These are phyloP conservation scores for Seira sanloemensis DNA, from an alignment of 2,888 invertebrate genomes.

Conservation along the genomic window DNA sequence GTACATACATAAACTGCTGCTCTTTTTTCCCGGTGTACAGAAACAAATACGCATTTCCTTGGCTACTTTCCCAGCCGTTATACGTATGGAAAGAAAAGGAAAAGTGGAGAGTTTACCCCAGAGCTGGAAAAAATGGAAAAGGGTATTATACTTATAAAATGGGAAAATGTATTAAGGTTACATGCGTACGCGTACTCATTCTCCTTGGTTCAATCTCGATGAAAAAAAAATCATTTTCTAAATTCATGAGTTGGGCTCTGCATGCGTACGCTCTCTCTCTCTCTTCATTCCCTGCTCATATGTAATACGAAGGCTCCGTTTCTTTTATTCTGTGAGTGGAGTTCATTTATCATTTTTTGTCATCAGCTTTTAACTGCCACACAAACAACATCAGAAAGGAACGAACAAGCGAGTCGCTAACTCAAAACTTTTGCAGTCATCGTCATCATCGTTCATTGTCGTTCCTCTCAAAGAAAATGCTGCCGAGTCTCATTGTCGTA, in stretches of 20 bases:
- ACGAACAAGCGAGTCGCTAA: background rate
- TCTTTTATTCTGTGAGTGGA: background rate
- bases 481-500: background rate
- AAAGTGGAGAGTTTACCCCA: too few relatives aligned
- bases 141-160: too few relatives aligned
- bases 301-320: background rate
- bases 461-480: background rate
- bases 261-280: slow-evolving; percentile 18
- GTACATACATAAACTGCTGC: background rate
- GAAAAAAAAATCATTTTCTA: background rate
- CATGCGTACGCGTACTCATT: too few relatives aligned
- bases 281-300: background rate
- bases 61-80: background rate
- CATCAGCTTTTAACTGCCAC: slow-evolving; percentile 57
- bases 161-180: too few relatives aligned
- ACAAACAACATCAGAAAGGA: slow-evolving; percentile 16
- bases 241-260: background rate
- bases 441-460: background rate
- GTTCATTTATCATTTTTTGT: slow-evolving; percentile 61
- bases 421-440: background rate
- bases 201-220: background rate
- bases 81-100: background rate
- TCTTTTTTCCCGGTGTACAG: background rate
- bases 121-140: too few relatives aligned
- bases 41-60: background rate